Evolutionary conservation across 2,113 vertebrate species (phyloP).

Genomic region (Gulo gulo): DNA sequence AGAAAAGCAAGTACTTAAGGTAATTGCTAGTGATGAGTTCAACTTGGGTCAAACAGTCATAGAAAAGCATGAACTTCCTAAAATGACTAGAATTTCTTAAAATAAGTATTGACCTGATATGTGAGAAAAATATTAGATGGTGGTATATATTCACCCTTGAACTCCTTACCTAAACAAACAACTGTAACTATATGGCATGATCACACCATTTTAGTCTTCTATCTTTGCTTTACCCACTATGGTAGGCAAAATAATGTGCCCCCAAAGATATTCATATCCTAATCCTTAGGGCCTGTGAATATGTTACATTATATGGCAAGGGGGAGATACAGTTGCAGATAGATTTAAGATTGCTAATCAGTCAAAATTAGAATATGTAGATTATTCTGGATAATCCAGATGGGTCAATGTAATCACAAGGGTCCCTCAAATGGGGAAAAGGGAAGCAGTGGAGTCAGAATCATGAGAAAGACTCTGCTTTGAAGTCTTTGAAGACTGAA

Average conservation of each 20-base stretch:
- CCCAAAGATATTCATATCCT: background rate
- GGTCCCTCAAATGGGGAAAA: background rate
- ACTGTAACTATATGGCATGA: background rate
- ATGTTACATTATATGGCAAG: background rate
- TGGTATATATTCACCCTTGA: background rate
- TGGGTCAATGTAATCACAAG: background rate
- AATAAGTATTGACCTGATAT: background rate
- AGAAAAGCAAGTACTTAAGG: background rate
- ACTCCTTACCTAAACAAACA: background rate
- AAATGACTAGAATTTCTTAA: conserved; percentile 21
- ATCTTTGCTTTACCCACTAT: background rate
- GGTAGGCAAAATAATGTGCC: background rate
- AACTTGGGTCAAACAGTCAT: background rate
- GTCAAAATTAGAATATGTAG: background rate
- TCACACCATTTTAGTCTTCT: background rate
- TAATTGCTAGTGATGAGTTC: background rate
- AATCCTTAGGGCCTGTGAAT: background rate
- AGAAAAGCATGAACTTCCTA: background rate
- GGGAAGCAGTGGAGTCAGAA: background rate
- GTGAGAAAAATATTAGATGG: background rate
- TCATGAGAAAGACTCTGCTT: background rate
- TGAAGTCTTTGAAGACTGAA: background rate
- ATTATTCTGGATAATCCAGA: background rate
- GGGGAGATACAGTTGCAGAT: background rate
- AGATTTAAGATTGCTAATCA: background rate